These are phyloP conservation scores for Eulithis testata DNA, from an alignment of 2,888 invertebrate genomes.

Conservation along the genomic window DNA sequence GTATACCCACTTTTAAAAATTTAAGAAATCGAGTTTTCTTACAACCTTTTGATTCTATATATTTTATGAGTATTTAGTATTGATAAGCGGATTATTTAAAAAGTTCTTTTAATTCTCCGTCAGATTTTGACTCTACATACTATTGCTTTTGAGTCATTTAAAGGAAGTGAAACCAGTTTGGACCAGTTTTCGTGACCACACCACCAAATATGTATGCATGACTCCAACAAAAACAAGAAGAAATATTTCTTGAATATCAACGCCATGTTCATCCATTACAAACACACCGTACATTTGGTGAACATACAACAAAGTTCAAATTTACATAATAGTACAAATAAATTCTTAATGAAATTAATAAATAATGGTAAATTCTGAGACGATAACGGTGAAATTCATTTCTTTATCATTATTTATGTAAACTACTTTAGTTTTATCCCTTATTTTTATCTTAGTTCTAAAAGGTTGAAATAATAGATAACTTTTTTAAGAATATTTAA, in stretches of 20 bases:
- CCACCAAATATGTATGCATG: not conserved
- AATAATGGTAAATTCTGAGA: constrained; percentile 4
- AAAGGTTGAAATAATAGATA: not conserved
- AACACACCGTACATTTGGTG: not conserved
- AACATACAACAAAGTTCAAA: constrained; percentile 4
- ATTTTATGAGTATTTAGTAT: no score
- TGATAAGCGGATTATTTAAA: no score
- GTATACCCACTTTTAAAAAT: no score
- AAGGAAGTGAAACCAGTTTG: no score
- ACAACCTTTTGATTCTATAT: no score
- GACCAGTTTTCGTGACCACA: not conserved
- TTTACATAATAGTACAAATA: constrained; percentile 9
- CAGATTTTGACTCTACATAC: no score
- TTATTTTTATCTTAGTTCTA: not conserved
- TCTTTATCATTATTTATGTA: not conserved
- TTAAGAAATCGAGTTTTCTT: no score
- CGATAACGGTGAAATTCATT: not conserved
- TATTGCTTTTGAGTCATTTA: no score
- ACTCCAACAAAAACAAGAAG: constrained; percentile 2
- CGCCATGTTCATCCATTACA: constrained; percentile 7
- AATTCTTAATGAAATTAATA: constrained; percentile 6
- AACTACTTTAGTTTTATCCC: not conserved
- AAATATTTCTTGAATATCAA: constrained; percentile 1
- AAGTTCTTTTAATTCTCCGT: no score
- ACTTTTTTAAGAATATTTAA: no score